Base-by-base conservation (phyloP, 2,113 vertebrate species). In the Rhadina sibilatrix region DNA sequence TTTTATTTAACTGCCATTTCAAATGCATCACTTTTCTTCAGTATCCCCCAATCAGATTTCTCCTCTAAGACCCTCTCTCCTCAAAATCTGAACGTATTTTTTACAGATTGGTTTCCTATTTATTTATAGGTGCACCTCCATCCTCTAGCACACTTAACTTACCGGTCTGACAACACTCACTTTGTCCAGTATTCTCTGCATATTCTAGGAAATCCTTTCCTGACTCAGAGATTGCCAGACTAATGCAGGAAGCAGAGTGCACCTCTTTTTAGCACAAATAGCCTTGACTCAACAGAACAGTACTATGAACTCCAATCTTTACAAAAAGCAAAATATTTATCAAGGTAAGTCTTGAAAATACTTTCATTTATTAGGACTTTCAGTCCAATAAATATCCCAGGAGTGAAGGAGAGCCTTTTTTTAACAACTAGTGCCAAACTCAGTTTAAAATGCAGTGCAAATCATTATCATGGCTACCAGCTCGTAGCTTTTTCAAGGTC, bases 1-100 rank as follows among this genome's bases (percentile, higher is more conserved):
- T 88, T 71, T 77, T 77, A 66, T 66, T 81, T 81, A 96, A 86
- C 31, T 76, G 56, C 56, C 23, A 74, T 94, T 95, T 96, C 50
- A 92, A 74, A 71, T 28, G 15, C 10, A 65, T 35, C 22, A 27
- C 49, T 90, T 88, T 93, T 92, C 56, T 90, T 87, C 80, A 72
- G 76, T 27, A 53, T 24, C 31, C 82, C 50, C 71, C 83, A 16
- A 72, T 60, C 56, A 61, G 37, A 27, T 70, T 68, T 92, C 25
- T 37, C 5, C 16, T 80, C 89, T 70, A 90, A 79, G 64, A 86
- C 44, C 54, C 50, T 93, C 64, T 46, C 83, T 93, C 31, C 38
- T 95, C 64, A 76, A 75, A 53, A 37, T 82, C 46, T 84, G 78
- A 57, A 65, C 15, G 76, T 17, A n/a, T 82, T 78, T 88, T 72